Conservation (phyloP, 2,797 vertebrate genomes). For the Myripristis jacobus region DNA sequence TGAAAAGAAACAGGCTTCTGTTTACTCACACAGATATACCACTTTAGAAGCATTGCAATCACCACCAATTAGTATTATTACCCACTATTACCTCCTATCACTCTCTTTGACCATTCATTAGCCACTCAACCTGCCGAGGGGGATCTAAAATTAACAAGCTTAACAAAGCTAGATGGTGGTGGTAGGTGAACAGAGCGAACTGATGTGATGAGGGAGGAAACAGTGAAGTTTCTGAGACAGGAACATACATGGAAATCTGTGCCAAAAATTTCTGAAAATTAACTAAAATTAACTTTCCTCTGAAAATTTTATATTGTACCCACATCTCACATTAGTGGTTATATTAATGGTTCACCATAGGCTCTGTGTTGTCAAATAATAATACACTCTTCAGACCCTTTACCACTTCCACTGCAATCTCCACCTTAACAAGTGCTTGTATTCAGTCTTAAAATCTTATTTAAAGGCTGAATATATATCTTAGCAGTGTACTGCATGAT, state of each 20-base stretch:
- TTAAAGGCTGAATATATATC: too few species aligned
- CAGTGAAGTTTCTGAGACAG: conserved; percentile 13
- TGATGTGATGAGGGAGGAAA: not conserved
- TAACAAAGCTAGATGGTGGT: conserved; percentile 8
- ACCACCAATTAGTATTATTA: conserved; percentile 81
- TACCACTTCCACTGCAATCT: conserved; percentile 8
- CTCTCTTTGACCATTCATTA: conserved; percentile 63
- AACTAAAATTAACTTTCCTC: conserved; percentile 12
- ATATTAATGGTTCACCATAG: not conserved
- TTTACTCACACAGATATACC: conserved; percentile 77
- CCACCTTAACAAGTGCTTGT: too few species aligned
- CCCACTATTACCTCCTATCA: conserved; percentile 66
- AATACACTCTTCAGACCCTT: not conserved
- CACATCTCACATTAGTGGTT: conserved; percentile 1
- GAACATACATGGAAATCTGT: conserved; percentile 26
- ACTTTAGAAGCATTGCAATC: conserved; percentile 70
- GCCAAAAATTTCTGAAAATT: not conserved
- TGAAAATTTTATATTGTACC: conserved; percentile 12
- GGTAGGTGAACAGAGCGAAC: not conserved
- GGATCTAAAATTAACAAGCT: conserved; percentile 51
- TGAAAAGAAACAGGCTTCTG: conserved; percentile 76
- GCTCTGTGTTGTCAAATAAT: not conserved
- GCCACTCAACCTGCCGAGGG: conserved; percentile 56
- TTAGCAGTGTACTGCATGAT: too few species aligned
- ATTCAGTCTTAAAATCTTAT: too few species aligned